A percentile compares a stretch with the other conserved stretches of the same genome.
Evolutionary conservation across 2,113 vertebrate genomes (phyloP).

Genomic region (Cryptotis parvus): DNA sequence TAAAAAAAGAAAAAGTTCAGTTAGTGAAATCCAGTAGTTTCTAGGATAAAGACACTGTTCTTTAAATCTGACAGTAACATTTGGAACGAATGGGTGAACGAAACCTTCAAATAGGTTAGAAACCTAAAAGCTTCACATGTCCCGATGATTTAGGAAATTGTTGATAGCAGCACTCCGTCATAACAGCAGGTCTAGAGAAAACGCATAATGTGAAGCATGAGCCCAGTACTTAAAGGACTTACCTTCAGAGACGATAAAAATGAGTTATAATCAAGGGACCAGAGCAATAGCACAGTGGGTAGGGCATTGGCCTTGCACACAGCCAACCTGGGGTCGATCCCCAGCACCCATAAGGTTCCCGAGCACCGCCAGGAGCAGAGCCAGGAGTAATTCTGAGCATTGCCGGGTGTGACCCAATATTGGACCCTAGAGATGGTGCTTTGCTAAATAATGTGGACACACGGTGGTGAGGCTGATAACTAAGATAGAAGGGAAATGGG

Average conservation of each 20-base stretch:
- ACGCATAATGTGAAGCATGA: background rate
- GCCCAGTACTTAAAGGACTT: background rate
- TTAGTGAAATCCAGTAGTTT: background rate
- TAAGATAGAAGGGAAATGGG: background rate
- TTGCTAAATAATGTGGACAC: background rate
- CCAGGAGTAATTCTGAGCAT: no score
- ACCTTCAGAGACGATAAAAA: conserved; percentile 2
- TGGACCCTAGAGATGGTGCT: background rate
- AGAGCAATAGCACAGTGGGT: no score
- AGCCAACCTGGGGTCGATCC: no score
- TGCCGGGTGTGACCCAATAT: background rate
- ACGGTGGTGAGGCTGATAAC: background rate
- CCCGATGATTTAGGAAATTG: background rate
- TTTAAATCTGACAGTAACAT: background rate
- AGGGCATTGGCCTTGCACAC: no score
- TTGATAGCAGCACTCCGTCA: no score
- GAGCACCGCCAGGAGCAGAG: no score
- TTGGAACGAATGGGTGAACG: background rate
- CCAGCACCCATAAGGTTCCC: no score
- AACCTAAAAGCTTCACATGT: background rate
- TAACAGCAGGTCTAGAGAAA: background rate
- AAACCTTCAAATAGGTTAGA: background rate
- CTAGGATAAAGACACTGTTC: background rate
- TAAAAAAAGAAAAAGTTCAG: no score
- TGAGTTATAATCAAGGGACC: no score